Conservation (phyloP, 1,140 invertebrate genomes). For the Ceratina australensis region DNA sequence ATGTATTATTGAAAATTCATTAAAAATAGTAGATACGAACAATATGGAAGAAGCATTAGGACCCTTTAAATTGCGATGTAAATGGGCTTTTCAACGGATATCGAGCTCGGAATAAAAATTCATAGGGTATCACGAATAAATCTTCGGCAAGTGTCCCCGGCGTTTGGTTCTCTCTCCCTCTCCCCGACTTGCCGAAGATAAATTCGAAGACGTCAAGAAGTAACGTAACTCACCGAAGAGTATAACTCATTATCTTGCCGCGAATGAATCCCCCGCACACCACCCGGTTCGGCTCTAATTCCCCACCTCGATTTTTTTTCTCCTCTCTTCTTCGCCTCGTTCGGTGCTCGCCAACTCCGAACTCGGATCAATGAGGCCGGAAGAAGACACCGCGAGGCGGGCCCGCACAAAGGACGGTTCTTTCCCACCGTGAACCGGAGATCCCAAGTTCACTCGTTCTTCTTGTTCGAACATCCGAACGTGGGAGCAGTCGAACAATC, state of each 20-base stretch:
- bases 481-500: constrained; percentile 55
- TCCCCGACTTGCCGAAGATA: neutral
- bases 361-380: constrained; percentile 49
- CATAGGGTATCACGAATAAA: neutral
- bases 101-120: neutral
- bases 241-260: constrained; percentile 1
- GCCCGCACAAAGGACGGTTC: constrained; percentile 52
- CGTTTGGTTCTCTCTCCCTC: neutral
- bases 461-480: neutral
- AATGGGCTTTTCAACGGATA: neutral
- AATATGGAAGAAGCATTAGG: no score
- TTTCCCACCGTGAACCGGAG: constrained; percentile 6
- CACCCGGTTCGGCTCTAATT: constrained; percentile 16
- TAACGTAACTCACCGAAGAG: constrained; percentile 5
- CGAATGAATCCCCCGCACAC: neutral
- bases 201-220: neutral
- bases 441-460: constrained; percentile 43
- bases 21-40: no score
- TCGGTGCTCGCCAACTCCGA: constrained; percentile 30
- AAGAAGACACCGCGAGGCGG: constrained; percentile 48
- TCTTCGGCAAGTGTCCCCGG: neutral
- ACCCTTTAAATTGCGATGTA: neutral
- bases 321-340: constrained; percentile 12
- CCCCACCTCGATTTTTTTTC: neutral
- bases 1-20: no score